Evolutionary conservation across 2,113 vertebrate genomes (phyloP).

Genomic region (Anolis sagrei): DNA sequence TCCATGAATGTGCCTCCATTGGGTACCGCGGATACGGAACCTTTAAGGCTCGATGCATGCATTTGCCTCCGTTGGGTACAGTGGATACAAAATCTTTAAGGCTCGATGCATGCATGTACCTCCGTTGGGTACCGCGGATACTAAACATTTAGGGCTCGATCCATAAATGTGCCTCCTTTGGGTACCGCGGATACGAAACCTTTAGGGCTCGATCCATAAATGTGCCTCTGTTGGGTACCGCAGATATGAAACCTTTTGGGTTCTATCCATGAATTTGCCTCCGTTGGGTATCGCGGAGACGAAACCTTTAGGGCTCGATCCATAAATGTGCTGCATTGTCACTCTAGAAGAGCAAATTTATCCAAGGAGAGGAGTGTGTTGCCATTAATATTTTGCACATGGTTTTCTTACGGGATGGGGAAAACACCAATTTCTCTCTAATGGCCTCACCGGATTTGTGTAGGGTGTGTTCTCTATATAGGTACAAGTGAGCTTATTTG

Average conservation of each 20-base stretch:
- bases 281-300: neutral
- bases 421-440: neutral
- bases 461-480: conserved; percentile 57
- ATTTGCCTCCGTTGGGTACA: neutral
- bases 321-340: neutral
- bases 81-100: neutral
- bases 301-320: neutral
- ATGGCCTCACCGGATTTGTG: conserved; percentile 52
- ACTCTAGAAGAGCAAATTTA: neutral
- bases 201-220: neutral
- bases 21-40: too few species aligned
- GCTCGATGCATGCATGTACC: neutral
- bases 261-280: neutral
- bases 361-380: neutral
- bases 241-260: too few species aligned
- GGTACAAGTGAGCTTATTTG: conserved; percentile 83
- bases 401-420: neutral
- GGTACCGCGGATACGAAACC: neutral
- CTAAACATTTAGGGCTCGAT: too few species aligned
- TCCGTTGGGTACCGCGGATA: too few species aligned
- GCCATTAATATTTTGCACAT: conserved; percentile 36
- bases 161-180: too few species aligned
- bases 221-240: too few species aligned
- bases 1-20: neutral
- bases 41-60: too few species aligned